Evolutionary conservation across 2,888 invertebrate species (phyloP).

Genomic region (Polydrusus cervinus): DNA sequence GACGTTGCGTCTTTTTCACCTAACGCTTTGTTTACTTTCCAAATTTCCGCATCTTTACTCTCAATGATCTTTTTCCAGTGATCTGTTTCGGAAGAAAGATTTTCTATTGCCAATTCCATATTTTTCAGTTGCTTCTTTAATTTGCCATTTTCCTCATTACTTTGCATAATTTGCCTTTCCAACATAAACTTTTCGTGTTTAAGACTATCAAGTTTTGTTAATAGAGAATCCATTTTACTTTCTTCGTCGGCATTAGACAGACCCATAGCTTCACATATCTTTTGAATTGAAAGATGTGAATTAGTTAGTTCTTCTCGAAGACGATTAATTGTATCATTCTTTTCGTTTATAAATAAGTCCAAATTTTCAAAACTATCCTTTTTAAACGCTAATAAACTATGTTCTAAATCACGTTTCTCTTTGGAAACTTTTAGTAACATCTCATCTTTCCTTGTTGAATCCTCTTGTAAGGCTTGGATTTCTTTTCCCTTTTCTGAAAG

Average conservation of each 20-base stretch:
- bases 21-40: conserved; percentile 55
- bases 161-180: conserved; percentile 72
- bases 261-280: conserved; percentile 21
- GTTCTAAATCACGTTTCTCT: conserved; percentile 74
- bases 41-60: conserved; percentile 22
- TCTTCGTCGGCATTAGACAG: background rate
- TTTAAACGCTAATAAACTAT: conserved; percentile 70
- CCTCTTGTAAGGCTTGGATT: conserved; percentile 74
- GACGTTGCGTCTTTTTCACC: conserved; percentile 56
- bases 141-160: conserved; percentile 52
- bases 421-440: conserved; percentile 76
- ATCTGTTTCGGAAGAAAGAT: conserved; percentile 10
- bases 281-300: conserved; percentile 22
- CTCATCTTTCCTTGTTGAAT: conserved; percentile 75
- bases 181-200: conserved; percentile 72
- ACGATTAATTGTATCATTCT: conserved; percentile 73
- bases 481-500: conserved; percentile 74
- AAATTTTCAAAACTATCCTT: conserved; percentile 72
- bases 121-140: conserved; percentile 57
- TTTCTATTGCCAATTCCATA: conserved; percentile 36
- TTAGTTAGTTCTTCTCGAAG: conserved; percentile 71
- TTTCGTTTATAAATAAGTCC: conserved; percentile 74
- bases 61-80: conserved; percentile 7
- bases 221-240: conserved; percentile 6
- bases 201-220: conserved; percentile 12